phyloP scores from a whole-genome alignment of 2,888 invertebrate species.

The Cremastobaeus sp. region DNA sequence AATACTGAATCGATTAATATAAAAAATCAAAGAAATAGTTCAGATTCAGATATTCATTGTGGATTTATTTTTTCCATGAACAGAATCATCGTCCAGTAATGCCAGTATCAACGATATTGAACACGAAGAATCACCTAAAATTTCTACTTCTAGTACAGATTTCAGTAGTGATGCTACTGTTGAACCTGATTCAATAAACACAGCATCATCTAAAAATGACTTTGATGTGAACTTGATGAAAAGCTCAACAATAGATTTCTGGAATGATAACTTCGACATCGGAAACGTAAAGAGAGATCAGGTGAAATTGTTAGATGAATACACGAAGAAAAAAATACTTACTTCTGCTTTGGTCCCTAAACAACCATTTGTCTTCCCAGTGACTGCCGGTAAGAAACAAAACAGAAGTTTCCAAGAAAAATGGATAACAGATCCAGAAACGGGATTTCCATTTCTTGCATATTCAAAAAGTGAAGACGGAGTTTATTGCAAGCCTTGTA shows the following conservation, averaged over 20 bases:
- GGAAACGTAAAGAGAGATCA: slow-evolving; percentile 3
- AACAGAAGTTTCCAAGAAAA: slow-evolving; percentile 17
- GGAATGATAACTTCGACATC: slow-evolving; percentile 2
- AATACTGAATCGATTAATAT: background rate
- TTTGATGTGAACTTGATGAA: background rate
- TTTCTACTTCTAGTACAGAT: background rate
- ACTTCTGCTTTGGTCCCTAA: slow-evolving; percentile 19
- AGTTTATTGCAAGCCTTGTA: slow-evolving; percentile 23
- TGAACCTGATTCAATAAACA: background rate
- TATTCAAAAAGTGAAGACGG: slow-evolving; percentile 25
- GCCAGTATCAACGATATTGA: background rate
- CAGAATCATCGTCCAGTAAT: background rate
- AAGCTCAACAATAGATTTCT: background rate
- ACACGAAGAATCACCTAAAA: background rate
- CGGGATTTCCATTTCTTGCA: slow-evolving; percentile 15
- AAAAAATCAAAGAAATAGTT: background rate
- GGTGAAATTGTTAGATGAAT: slow-evolving; percentile 1
- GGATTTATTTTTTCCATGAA: background rate
- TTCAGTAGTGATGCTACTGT: background rate
- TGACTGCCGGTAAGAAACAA: slow-evolving; percentile 4
- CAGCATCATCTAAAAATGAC: background rate
- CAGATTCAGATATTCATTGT: background rate
- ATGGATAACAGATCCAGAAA: background rate
- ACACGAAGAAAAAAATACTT: slow-evolving; percentile 7
- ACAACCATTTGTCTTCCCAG: slow-evolving; percentile 12